Evolutionary conservation across 2,888 invertebrate genomes (phyloP).

Genomic region (Apodemia zela): DNA sequence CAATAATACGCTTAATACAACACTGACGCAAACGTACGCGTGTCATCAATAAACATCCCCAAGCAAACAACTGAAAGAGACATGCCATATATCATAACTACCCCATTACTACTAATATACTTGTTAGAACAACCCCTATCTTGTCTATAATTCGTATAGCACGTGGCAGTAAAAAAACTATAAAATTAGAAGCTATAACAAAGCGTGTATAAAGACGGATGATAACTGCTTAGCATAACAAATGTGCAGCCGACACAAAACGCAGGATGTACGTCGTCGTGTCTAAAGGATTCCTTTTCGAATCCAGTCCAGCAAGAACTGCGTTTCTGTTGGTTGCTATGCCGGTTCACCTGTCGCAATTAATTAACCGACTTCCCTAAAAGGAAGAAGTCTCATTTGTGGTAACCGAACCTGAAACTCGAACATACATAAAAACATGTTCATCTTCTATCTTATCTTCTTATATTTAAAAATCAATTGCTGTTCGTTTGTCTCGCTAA

Average conservation of each 20-base stretch:
- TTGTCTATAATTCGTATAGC: conserved; percentile 52
- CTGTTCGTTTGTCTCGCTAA: too few species aligned
- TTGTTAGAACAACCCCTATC: conserved; percentile 79
- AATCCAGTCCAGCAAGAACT: conserved; percentile 38
- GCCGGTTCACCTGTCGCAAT: conserved; percentile 56
- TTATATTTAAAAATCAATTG: too few species aligned
- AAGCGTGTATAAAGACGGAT: conserved; percentile 46
- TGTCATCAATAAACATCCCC: conserved; percentile 73
- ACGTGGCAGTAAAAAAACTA: conserved; percentile 59
- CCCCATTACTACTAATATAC: conserved; percentile 75
- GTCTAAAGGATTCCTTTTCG: conserved; percentile 48
- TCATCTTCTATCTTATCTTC: too few species aligned
- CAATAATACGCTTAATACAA: conserved; percentile 39
- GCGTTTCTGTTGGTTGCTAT: conserved; percentile 49
- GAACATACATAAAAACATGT: too few species aligned
- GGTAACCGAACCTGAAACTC: too few species aligned
- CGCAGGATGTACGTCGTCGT: conserved; percentile 59
- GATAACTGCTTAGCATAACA: conserved; percentile 75
- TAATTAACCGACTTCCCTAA: conserved; percentile 20
- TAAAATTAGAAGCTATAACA: conserved; percentile 60
- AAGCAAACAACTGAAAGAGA: conserved; percentile 69
- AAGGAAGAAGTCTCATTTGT: neutral
- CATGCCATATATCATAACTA: conserved; percentile 74
- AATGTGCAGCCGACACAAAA: conserved; percentile 58
- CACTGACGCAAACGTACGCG: conserved; percentile 50